Evolutionary conservation across 2,888 invertebrate species (phyloP).

Genomic region (Orgyia antiqua): DNA sequence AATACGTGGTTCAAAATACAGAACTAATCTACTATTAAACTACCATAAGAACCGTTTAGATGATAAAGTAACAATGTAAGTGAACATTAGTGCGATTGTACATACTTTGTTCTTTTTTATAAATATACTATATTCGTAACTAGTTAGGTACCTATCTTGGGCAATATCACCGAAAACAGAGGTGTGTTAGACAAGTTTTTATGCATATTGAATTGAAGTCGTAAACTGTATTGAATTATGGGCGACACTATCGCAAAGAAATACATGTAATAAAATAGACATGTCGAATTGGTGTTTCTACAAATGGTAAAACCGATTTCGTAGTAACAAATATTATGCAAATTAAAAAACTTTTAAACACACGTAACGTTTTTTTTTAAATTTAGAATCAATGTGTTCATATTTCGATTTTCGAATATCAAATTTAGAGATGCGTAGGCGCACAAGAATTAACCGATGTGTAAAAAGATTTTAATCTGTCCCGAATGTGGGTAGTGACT

Average conservation of each 20-base stretch:
- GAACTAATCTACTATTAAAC: neutral
- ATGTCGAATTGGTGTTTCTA: conserved; percentile 53
- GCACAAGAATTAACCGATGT: conserved; percentile 54
- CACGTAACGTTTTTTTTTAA: conserved; percentile 33
- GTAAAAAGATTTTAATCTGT: conserved; percentile 67
- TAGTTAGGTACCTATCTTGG: conserved; percentile 36
- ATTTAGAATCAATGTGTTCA: conserved; percentile 42
- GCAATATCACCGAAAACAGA: conserved; percentile 43
- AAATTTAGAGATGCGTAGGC: conserved; percentile 64
- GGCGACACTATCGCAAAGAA: conserved; percentile 39
- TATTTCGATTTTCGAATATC: conserved; percentile 47
- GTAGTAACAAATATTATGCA: conserved; percentile 50
- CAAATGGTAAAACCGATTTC: conserved; percentile 55
- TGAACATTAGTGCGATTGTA: conserved; percentile 14
- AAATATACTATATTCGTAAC: conserved; percentile 18
- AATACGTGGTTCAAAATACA: neutral
- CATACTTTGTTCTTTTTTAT: conserved; percentile 25
- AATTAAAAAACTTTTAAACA: conserved; percentile 45
- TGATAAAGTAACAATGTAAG: conserved; percentile 10
- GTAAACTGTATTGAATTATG: conserved; percentile 61
- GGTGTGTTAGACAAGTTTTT: conserved; percentile 54
- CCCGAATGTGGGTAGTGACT: conserved; percentile 63
- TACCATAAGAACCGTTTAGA: neutral
- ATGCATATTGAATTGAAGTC: conserved; percentile 35
- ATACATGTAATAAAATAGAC: conserved; percentile 60